Evolutionary conservation across 2,113 vertebrate species (phyloP), one percentile per base, ranked within the genome.

Genomic region (Pachycephala philippinensis): DNA sequence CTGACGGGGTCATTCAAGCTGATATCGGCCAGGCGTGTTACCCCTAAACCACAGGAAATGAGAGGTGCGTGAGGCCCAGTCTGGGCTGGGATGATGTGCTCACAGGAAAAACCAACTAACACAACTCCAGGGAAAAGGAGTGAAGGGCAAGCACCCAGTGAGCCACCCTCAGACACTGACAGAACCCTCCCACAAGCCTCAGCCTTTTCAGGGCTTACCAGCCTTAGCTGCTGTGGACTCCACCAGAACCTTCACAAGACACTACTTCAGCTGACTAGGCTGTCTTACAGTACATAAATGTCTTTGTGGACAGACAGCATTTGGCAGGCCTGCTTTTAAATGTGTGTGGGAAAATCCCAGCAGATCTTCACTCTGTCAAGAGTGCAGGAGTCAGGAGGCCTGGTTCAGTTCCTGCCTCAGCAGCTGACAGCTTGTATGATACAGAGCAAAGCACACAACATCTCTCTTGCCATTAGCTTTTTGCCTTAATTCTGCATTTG

Each of bases 1-100:
- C 83, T 98, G 95, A 99, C 61, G 0, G 99, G 99, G 68, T 99
- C 91, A 0, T 98, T 98, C 75, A 99, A 96, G 95, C 99, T 99
- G 96, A 99, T 98, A 33, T 98, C 97, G 0, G 98, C 98, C 40
- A 99, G 94, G 8, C 98, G 97, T 0, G 98, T 98, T 7, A 99
- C 98, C 23, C 98, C 99, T 99, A 87, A 18, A 87, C 1, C 65
- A 88, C 33, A 72, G 31, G 47, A 61, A 56, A 87, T 1, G 24
- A 82, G 72, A 79, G 21, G 40, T 1, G 35, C 7, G 2, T 23
- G 60, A 90, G 44, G 30, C 30, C 11, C 54, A 72, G 45, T 2
- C 59, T 40, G 42, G 42, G 22, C 12, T 68, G 65, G 5, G 2
- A 47, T 33, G 40, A 50, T 24, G 40, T 2, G 30, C 10, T 27